Evolutionary conservation across 2,888 invertebrate genomes (phyloP).

Genomic region (Schizotus pectinicornis): DNA sequence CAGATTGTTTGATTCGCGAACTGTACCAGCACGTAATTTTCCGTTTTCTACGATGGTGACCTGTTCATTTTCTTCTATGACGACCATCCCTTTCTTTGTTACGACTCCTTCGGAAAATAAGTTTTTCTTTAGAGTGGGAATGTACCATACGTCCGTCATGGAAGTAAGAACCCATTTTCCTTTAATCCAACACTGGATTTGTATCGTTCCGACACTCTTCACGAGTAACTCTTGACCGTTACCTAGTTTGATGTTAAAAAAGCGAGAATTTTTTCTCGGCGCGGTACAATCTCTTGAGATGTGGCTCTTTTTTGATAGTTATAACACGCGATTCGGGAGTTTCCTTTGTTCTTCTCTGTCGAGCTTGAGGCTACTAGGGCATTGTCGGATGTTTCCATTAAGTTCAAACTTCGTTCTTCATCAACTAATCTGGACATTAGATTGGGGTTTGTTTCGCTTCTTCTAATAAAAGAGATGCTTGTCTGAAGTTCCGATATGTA

Average conservation of each 20-base stretch:
- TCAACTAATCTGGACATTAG: slow-evolving; percentile 33
- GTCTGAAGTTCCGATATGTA: slow-evolving; percentile 33
- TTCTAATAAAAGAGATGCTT: slow-evolving; percentile 36
- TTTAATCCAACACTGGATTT: slow-evolving; percentile 35
- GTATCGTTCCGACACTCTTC: slow-evolving; percentile 36
- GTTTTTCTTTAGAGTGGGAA: slow-evolving; percentile 47
- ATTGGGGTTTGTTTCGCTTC: slow-evolving; percentile 35
- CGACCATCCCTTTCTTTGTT: slow-evolving; percentile 39
- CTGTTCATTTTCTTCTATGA: slow-evolving; percentile 35
- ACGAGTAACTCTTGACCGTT: slow-evolving; percentile 36
- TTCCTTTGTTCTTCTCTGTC: too few species aligned
- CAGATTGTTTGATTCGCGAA: slow-evolving; percentile 34
- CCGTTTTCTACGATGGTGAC: slow-evolving; percentile 32
- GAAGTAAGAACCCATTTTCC: slow-evolving; percentile 36
- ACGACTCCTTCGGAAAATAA: slow-evolving; percentile 48
- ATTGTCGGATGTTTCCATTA: slow-evolving; percentile 21
- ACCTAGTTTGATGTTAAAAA: slow-evolving; percentile 34
- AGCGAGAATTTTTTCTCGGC: slow-evolving; percentile 11
- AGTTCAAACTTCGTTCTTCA: slow-evolving; percentile 31
- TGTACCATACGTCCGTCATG: slow-evolving; percentile 42
- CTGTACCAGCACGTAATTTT: slow-evolving; percentile 27
- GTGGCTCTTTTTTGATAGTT: slow-evolving; percentile 33
- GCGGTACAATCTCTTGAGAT: slow-evolving; percentile 26
- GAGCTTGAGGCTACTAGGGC: slow-evolving; percentile 15
- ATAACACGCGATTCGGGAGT: slow-evolving; percentile 14